Conservation (phyloP, 2,888 invertebrate species). For the Callinectes sapidus region DNA sequence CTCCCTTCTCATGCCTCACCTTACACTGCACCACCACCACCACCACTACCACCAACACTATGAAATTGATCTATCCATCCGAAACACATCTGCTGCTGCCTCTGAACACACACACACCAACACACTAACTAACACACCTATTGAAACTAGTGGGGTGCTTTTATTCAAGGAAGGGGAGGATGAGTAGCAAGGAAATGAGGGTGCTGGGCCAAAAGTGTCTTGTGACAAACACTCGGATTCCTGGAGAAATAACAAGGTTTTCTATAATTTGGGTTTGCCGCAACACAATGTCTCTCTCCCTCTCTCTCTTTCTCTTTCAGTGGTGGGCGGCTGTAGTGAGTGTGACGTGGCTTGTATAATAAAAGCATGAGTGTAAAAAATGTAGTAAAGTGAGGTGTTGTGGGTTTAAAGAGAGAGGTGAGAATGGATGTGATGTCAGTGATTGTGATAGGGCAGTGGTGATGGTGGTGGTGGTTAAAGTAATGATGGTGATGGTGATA, state of each 20-base stretch:
- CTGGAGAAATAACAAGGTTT: constrained; percentile 10
- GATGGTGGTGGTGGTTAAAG: constrained; percentile 15
- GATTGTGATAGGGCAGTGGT: background rate
- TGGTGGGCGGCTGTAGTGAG: background rate
- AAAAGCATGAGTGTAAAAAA: background rate
- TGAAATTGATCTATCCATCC: background rate
- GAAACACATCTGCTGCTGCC: background rate
- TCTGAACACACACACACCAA: background rate
- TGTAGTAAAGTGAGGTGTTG: background rate
- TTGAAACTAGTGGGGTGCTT: background rate
- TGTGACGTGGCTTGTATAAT: background rate
- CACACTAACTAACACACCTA: background rate
- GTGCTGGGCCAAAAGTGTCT: background rate
- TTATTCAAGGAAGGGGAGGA: background rate
- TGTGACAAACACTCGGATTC: background rate
- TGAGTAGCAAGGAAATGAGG: background rate
- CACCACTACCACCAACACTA: background rate
- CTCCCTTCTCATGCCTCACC: background rate
- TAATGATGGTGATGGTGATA: background rate
- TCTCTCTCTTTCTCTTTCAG: background rate
- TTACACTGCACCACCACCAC: background rate
- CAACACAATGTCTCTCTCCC: background rate
- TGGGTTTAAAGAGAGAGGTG: background rate
- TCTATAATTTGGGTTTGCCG: background rate
- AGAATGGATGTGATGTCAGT: background rate